Evolutionary conservation across 2,888 invertebrate genomes (phyloP).

Genomic region (Siphonodentalium dalli): DNA sequence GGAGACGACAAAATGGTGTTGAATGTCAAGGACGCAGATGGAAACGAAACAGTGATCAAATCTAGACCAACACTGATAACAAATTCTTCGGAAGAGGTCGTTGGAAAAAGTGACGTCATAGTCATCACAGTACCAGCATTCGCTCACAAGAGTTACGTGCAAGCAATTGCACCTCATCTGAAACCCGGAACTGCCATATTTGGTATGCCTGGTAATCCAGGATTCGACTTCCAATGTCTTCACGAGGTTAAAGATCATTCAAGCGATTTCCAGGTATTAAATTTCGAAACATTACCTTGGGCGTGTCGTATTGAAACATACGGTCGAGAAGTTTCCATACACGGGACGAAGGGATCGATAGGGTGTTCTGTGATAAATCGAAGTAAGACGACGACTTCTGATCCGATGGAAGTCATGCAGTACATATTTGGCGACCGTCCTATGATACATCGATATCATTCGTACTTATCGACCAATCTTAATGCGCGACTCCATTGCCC

Average conservation of each 20-base stretch:
- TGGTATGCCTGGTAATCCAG: slow-evolving; percentile 42
- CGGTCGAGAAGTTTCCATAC: slow-evolving; percentile 32
- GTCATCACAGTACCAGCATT: slow-evolving; percentile 43
- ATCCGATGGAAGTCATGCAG: slow-evolving; percentile 24
- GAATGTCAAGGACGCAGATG: slow-evolving; percentile 25
- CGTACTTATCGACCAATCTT: slow-evolving; percentile 37
- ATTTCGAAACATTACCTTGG: slow-evolving; percentile 41
- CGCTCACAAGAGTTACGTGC: slow-evolving; percentile 37
- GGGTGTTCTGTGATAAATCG: slow-evolving; percentile 25
- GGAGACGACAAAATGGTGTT: slow-evolving; percentile 26
- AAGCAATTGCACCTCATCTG: slow-evolving; percentile 33
- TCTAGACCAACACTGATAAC: slow-evolving; percentile 19
- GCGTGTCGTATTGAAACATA: slow-evolving; percentile 37
- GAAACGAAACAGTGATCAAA: slow-evolving; percentile 20
- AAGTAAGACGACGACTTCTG: slow-evolving; percentile 3
- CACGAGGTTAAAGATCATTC: slow-evolving; percentile 25
- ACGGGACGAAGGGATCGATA: slow-evolving; percentile 34
- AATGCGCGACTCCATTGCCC: slow-evolving; percentile 41
- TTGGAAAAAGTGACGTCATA: slow-evolving; percentile 20
- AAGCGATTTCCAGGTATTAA: slow-evolving; percentile 23
- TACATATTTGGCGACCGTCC: slow-evolving; percentile 31
- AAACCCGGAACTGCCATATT: slow-evolving; percentile 30
- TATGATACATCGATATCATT: slow-evolving; percentile 25
- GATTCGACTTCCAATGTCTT: slow-evolving; percentile 38
- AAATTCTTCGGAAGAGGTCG: background rate